These are phyloP conservation scores for Lissocephala sabroskyi DNA, from an alignment of 2,888 invertebrate species.

Conservation along the genomic window DNA sequence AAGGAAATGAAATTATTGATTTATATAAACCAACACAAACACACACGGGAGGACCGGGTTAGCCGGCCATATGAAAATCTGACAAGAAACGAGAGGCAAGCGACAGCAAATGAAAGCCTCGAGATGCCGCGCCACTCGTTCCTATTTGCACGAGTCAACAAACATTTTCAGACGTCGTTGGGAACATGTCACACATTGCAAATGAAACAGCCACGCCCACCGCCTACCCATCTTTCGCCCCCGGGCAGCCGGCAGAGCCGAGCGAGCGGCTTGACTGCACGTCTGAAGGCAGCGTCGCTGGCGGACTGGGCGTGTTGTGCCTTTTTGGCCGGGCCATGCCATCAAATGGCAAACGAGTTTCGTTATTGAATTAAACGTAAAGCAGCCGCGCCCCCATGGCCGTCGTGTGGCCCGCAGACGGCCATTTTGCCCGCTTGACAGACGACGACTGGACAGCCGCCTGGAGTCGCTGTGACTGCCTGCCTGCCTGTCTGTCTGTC, in stretches of 20 bases:
- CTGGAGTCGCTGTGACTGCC: too few relatives aligned
- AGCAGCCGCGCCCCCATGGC: too few relatives aligned
- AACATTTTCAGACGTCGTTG: too few relatives aligned
- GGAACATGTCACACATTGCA: constrained; percentile 22
- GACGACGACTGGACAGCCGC: too few relatives aligned
- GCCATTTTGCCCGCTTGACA: too few relatives aligned
- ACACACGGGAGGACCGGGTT: too few relatives aligned
- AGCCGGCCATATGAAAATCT: constrained; percentile 49
- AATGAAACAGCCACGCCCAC: neutral
- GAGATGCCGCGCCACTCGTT: constrained; percentile 35
- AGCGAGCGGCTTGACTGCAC: neutral
- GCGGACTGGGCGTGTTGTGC: neutral
- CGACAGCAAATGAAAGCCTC: constrained; percentile 49
- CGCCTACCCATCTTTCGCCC: too few relatives aligned
- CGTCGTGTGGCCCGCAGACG: too few relatives aligned
- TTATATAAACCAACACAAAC: neutral
- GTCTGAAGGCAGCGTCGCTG: neutral
- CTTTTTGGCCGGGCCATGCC: constrained; percentile 19
- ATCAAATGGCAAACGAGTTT: constrained; percentile 32
- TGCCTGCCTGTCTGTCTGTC: too few relatives aligned
- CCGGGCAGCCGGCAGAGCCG: too few relatives aligned
- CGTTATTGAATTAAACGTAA: constrained; percentile 4
- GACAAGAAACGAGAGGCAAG: constrained; percentile 40
- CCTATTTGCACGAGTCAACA: too few relatives aligned
- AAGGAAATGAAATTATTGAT: constrained; percentile 3